A percentile compares a stretch with the other conserved stretches of the same genome.
phyloP scores from a whole-genome alignment of 2,113 vertebrate genomes.

The Grammomys surdaster region DNA sequence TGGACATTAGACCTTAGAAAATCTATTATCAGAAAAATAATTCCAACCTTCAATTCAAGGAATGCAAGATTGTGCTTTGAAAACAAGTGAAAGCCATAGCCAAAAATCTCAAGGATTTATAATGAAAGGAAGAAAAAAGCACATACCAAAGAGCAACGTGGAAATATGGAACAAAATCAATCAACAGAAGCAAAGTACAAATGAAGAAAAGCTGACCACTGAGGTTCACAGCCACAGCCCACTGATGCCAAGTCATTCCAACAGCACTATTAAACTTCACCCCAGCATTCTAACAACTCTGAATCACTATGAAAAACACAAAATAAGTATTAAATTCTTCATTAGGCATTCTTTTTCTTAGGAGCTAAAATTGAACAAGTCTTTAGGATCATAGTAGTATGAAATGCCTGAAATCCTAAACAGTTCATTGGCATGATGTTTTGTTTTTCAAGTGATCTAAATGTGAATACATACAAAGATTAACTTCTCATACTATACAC shows the following conservation, averaged over 20 bases:
- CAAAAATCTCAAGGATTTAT: background rate
- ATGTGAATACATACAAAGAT: background rate
- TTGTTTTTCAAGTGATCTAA: background rate
- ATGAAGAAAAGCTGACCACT: background rate
- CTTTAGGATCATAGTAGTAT: background rate
- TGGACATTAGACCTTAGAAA: background rate
- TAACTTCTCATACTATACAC: background rate
- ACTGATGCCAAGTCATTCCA: background rate
- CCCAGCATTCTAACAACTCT: background rate
- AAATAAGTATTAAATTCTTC: constrained; percentile 9
- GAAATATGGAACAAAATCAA: background rate
- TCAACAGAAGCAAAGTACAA: background rate
- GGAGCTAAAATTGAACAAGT: constrained; percentile 24
- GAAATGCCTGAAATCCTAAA: background rate
- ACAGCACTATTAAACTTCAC: background rate
- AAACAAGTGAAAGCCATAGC: constrained; percentile 13
- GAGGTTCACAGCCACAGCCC: background rate
- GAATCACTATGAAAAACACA: background rate
- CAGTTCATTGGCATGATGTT: background rate
- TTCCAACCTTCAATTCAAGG: background rate
- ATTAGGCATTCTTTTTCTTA: background rate
- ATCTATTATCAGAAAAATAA: constrained; percentile 41
- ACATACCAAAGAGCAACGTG: background rate
- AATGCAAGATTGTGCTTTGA: background rate
- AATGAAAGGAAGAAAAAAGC: background rate